Conservation (phyloP, 2,113 vertebrate genomes). For the Naja naja region DNA sequence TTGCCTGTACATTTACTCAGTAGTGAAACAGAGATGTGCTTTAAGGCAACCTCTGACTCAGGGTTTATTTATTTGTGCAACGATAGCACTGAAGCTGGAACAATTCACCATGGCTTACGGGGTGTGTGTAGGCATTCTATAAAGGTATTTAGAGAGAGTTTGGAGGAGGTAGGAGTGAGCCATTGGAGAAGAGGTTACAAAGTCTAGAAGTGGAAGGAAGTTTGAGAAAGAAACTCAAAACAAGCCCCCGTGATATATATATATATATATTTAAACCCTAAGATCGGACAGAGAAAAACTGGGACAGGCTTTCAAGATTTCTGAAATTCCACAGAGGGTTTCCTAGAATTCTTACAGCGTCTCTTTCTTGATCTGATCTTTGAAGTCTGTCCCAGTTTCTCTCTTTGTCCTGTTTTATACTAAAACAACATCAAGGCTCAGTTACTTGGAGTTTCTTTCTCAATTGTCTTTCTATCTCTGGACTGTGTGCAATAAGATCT, state of each 20-base stretch:
- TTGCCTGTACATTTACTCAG: neutral
- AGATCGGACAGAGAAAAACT: neutral
- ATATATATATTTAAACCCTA: neutral
- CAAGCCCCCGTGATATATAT: neutral
- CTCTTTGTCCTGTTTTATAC: neutral
- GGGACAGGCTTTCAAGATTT: neutral
- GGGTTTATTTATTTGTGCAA: neutral
- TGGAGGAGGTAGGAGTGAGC: neutral
- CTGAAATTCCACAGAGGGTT: neutral
- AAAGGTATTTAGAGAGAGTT: neutral
- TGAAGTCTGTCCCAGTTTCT: neutral
- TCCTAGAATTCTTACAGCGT: neutral
- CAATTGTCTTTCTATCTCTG: neutral
- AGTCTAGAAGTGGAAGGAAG: neutral
- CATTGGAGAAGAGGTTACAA: neutral
- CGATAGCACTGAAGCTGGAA: neutral
- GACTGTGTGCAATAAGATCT: neutral
- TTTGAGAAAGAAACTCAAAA: neutral
- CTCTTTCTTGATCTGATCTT: neutral
- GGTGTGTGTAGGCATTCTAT: neutral
- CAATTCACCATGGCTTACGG: neutral
- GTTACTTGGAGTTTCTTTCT: neutral
- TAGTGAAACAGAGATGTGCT: neutral
- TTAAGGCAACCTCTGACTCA: slow-evolving; percentile 2
- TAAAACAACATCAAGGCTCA: neutral